Conservation (phyloP, 2,113 vertebrate species). For the Solea senegalensis region DNA sequence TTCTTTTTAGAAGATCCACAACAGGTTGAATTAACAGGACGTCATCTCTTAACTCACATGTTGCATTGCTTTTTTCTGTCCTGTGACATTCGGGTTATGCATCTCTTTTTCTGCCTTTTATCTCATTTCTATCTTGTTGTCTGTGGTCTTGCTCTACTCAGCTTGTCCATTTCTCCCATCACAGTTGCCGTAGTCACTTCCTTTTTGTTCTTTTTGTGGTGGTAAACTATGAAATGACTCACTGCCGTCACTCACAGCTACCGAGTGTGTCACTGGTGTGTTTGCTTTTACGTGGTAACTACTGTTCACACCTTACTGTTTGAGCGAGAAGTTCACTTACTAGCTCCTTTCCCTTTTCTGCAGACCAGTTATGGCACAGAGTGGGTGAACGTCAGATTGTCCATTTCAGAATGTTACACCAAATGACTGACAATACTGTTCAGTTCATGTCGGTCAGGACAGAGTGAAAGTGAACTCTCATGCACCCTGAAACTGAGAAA, state of each 20-base stretch:
- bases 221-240: neutral
- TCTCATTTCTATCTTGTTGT: no score
- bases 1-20: no score
- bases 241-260: neutral
- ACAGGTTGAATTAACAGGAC: no score
- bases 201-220: neutral
- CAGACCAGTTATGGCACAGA: neutral
- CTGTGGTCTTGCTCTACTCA: neutral
- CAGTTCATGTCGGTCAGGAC: no score
- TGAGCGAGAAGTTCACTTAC: neutral
- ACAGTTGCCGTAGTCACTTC: neutral
- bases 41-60: neutral
- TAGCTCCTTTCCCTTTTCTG: neutral
- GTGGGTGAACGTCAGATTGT: neutral
- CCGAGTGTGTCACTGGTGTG: neutral
- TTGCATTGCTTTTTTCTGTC: neutral
- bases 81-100: neutral
- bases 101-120: neutral
- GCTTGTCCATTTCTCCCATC: neutral
- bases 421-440: neutral
- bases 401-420: neutral
- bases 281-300: conserved; percentile 1
- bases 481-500: no score
- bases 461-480: no score
- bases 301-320: neutral